These are phyloP conservation scores for Crepidodera aurea DNA, from an alignment of 2,888 invertebrate species.

Conservation along the genomic window DNA sequence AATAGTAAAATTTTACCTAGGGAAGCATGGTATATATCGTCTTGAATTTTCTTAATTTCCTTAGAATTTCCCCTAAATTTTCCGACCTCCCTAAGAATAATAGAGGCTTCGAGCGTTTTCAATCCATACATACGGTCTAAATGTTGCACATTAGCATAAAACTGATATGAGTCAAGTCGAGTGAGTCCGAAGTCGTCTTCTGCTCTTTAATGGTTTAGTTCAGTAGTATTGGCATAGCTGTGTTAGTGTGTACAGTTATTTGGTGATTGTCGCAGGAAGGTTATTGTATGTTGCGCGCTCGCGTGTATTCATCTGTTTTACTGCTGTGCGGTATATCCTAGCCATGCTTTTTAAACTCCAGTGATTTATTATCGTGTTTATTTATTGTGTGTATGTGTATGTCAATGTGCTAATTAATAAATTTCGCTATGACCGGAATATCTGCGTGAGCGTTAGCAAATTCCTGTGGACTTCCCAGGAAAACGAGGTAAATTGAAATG, in stretches of 20 bases:
- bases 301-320: slow-evolving; percentile 3
- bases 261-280: slow-evolving; percentile 30
- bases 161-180: slow-evolving; percentile 25
- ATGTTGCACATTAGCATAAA: slow-evolving; percentile 27
- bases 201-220: slow-evolving; percentile 41
- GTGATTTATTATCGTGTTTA: slow-evolving; percentile 20
- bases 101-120: slow-evolving; percentile 4
- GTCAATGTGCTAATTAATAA: slow-evolving; percentile 7
- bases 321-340: background rate
- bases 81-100: no score
- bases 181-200: slow-evolving; percentile 33
- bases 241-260: slow-evolving; percentile 37
- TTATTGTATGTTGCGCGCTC: slow-evolving; percentile 23
- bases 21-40: no score
- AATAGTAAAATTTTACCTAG: no score
- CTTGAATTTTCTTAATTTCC: no score
- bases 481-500: background rate
- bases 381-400: slow-evolving; percentile 20
- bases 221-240: slow-evolving; percentile 44
- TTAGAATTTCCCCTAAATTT: no score
- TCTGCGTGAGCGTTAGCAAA: background rate
- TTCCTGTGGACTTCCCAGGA: background rate
- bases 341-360: slow-evolving; percentile 18
- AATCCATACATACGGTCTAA: slow-evolving; percentile 28
- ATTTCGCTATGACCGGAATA: background rate